These are phyloP conservation scores for Leucoptera coffeella DNA, from an alignment of 2,888 invertebrate species.

Conservation along the genomic window DNA sequence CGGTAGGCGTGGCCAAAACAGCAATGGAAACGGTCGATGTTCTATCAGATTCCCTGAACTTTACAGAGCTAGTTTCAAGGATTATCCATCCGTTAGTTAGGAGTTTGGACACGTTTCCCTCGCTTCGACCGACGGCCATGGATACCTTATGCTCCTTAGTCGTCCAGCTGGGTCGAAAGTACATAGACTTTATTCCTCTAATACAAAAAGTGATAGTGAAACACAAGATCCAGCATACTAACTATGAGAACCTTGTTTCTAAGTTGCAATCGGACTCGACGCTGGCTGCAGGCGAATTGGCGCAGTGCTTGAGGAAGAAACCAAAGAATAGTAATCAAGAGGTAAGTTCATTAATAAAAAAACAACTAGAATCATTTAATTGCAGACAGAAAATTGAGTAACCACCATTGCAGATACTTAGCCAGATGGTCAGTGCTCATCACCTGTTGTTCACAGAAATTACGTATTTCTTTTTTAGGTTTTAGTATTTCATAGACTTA, in stretches of 20 bases:
- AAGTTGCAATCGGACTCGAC: slow-evolving; percentile 49
- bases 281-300: slow-evolving; percentile 62
- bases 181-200: slow-evolving; percentile 85
- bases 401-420: too few species aligned
- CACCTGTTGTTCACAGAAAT: too few species aligned
- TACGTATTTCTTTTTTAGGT: too few species aligned
- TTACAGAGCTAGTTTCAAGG: slow-evolving; percentile 85
- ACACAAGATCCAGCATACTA: slow-evolving; percentile 70
- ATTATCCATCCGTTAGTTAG: slow-evolving; percentile 92
- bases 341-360: slow-evolving; percentile 24
- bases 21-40: slow-evolving; percentile 85
- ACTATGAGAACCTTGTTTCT: slow-evolving; percentile 73
- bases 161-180: slow-evolving; percentile 84
- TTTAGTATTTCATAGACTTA: too few species aligned
- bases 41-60: slow-evolving; percentile 83
- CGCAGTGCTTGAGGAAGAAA: slow-evolving; percentile 56
- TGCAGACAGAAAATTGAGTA: too few species aligned
- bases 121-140: slow-evolving; percentile 77
- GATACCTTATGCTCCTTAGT: slow-evolving; percentile 85
- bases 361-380: too few species aligned
- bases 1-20: slow-evolving; percentile 68
- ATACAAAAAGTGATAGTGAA: slow-evolving; percentile 78
- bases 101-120: slow-evolving; percentile 74
- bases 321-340: slow-evolving; percentile 68
- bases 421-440: too few species aligned